Percentiles rank a stretch among this genome's conserved stretches.
These are phyloP conservation scores for Aphidius gifuensis DNA, from an alignment of 1,140 invertebrate genomes.

Conservation along the genomic window DNA sequence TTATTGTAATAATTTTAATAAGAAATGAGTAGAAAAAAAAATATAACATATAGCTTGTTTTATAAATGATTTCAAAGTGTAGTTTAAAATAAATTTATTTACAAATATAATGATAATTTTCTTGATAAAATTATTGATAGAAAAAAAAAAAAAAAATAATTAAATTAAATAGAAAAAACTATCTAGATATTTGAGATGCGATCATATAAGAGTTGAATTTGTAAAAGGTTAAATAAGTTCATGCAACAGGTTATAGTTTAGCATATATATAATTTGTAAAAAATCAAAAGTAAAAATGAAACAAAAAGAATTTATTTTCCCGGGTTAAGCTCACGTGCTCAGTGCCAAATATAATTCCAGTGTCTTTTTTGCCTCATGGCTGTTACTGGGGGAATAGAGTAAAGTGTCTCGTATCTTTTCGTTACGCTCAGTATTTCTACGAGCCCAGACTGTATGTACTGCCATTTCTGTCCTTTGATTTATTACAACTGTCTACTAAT, in stretches of 20 bases:
- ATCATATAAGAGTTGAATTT: no score
- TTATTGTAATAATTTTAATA: no score
- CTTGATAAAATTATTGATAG: no score
- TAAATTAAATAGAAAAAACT: no score
- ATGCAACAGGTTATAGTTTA: slow-evolving; percentile 5
- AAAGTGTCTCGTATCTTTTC: slow-evolving; percentile 4
- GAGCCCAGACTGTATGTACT: neutral
- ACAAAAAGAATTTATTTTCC: neutral
- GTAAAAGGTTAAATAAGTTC: no score
- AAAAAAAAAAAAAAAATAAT: no score
- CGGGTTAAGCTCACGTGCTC: slow-evolving; percentile 21
- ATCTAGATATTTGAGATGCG: no score
- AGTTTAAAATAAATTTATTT: no score
- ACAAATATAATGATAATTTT: no score
- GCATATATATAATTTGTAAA: slow-evolving; percentile 11
- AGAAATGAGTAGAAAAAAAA: no score
- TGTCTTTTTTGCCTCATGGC: slow-evolving; percentile 19
- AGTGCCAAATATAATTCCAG: slow-evolving; percentile 26
- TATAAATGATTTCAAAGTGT: no score
- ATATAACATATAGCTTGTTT: no score
- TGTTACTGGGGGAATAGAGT: slow-evolving; percentile 11
- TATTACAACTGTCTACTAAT: neutral
- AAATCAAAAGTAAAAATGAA: slow-evolving; percentile 5
- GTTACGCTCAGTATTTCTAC: slow-evolving; percentile 12
- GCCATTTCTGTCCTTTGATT: slow-evolving; percentile 21